Evolutionary conservation across 2,888 invertebrate species (phyloP), one percentile per base, ranked within the genome.

Genomic region (Deroplatys truncata): DNA sequence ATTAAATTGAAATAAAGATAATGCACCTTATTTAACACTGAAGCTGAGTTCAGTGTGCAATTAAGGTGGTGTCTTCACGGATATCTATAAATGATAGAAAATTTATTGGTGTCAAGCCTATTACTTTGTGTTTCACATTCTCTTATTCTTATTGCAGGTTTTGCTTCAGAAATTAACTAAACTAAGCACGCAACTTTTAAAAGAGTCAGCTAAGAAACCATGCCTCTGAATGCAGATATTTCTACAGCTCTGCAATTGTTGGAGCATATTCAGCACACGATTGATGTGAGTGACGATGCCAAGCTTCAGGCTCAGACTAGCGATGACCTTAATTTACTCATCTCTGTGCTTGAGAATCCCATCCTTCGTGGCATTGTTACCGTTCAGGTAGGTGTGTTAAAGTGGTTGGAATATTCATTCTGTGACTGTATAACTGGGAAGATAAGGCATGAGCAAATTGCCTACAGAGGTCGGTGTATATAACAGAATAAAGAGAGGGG

Each of bases 281-380:
- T 98, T 83, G 97, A 98, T 92, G 97, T 97, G 92, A 96, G 96
- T 91, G 97, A 97, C 92, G 98, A 98, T 94, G 96, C 96, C 0
- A 97, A 98, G 93, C 93, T 98, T 90, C 97, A 97, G 94, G 95
- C 94, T 90, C 95, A 95, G 92, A 95, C 97, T 90, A 95, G 95
- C 92, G 97, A 97, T 92, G 98, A 98, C 93, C 94, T 98, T 89
- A 97, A 97, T 92, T 96, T 97, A 91, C 95, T 98, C 85, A 96
- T 98, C 91, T 97, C 97, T 91, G 95, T 98, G 91, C 92, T 94
- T 91, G 98, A 98, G 92, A 98, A 98, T 94, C 98, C 98, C 4
- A 97, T 98, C 89, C 96, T 99, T 92, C 96, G 97, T 91, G 98
- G 98, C 92, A 97, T 98, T 92, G 97, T 98, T 28, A 98, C 97